A percentile compares a stretch with the other conserved stretches of the same genome.
Evolutionary conservation across 2,797 vertebrate genomes (phyloP).

Genomic region (Crax fasciolata): DNA sequence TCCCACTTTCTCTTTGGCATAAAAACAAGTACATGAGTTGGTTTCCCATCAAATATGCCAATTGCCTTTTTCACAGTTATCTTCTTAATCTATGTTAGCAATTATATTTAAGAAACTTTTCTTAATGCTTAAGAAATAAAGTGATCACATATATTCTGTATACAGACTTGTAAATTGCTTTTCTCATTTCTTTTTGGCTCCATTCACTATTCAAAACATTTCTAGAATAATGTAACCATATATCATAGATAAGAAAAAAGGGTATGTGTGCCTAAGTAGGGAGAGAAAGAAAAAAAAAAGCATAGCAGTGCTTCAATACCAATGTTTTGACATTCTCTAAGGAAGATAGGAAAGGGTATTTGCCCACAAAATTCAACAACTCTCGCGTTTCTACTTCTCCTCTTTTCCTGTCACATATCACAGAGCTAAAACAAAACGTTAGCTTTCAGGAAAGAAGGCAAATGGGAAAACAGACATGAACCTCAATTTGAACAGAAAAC

Average conservation of each 20-base stretch:
- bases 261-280: not conserved
- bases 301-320: not conserved
- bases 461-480: constrained; percentile 22
- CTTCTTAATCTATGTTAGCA: constrained; percentile 13
- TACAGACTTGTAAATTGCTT: constrained; percentile 29
- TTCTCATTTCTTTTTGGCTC: constrained; percentile 42
- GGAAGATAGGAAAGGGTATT: not conserved
- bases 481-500: not conserved
- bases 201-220: constrained; percentile 34
- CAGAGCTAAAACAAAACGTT: constrained; percentile 11
- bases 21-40: not conserved
- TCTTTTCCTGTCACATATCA: not conserved
- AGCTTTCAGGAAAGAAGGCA: constrained; percentile 2
- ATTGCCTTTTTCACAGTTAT: not conserved
- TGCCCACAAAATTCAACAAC: not conserved
- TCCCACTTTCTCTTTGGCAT: constrained; percentile 22
- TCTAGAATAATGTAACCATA: constrained; percentile 1
- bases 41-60: constrained; percentile 43
- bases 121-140: constrained; percentile 24
- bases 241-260: constrained; percentile 30
- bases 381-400: not conserved
- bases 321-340: constrained; percentile 1
- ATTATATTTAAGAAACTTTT: constrained; percentile 1
- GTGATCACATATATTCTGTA: not conserved
- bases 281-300: not conserved